These are phyloP conservation scores for Ctenosaura bakeri DNA, from an alignment of 2,797 vertebrate genomes.

Conservation along the genomic window DNA sequence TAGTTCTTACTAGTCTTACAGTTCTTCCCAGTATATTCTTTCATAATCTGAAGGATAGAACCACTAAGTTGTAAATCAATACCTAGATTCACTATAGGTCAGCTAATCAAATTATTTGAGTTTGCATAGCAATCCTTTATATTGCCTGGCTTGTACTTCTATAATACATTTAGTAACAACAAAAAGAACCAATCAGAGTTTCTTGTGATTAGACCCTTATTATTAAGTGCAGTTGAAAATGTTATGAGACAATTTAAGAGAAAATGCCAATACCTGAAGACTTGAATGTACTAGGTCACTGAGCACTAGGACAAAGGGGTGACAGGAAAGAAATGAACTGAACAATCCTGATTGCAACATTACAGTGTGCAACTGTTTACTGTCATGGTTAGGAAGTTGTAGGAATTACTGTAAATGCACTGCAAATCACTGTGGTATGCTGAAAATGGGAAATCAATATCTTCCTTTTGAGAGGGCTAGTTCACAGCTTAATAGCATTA, in stretches of 20 bases:
- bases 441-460: constrained; percentile 41
- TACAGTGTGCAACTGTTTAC: background rate
- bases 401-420: constrained; percentile 38
- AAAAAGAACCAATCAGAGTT: constrained; percentile 33
- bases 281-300: background rate
- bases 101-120: background rate
- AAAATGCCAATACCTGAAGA: background rate
- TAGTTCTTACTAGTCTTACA: background rate
- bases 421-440: constrained; percentile 27
- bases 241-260: constrained; percentile 35
- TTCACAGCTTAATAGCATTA: constrained; percentile 19
- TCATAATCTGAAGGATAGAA: background rate
- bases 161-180: constrained; percentile 39
- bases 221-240: constrained; percentile 32
- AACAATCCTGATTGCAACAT: background rate
- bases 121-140: constrained; percentile 37
- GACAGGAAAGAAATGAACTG: background rate
- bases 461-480: constrained; percentile 32
- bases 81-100: background rate
- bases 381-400: constrained; percentile 44
- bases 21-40: background rate
- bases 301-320: background rate
- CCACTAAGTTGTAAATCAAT: background rate
- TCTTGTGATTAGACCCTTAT: constrained; percentile 35
- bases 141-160: constrained; percentile 38